A percentile compares a stretch with the other conserved stretches of the same genome.
These are phyloP conservation scores for Saguinus imperator DNA, from an alignment of 2,113 vertebrate genomes.

Conservation along the genomic window DNA sequence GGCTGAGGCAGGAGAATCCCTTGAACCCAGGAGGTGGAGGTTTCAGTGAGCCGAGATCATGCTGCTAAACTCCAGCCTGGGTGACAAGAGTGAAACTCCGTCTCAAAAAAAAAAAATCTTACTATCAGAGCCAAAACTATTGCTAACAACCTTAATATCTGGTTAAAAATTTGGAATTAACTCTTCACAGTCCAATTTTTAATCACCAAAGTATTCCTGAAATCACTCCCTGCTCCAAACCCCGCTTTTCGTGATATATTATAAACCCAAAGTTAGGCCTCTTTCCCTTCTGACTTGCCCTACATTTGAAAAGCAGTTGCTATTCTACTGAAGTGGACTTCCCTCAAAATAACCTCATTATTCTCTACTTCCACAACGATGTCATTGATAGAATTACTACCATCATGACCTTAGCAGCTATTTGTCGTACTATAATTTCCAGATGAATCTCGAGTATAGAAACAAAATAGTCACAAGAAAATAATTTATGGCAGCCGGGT, in stretches of 20 bases:
- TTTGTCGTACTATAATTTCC: constrained; percentile 57
- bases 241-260: background rate
- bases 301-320: background rate
- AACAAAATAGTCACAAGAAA: constrained; percentile 56
- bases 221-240: background rate
- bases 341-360: constrained; percentile 41
- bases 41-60: too few relatives aligned
- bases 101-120: background rate
- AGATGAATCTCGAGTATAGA: constrained; percentile 57
- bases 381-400: constrained; percentile 52
- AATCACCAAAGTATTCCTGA: background rate
- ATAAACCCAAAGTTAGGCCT: background rate
- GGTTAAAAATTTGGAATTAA: constrained; percentile 10
- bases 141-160: background rate
- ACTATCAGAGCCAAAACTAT: background rate
- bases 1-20: too few relatives aligned
- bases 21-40: too few relatives aligned
- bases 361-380: constrained; percentile 24
- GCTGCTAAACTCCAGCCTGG: too few relatives aligned
- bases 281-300: background rate
- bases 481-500: background rate
- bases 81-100: too few relatives aligned
- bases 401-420: constrained; percentile 31
- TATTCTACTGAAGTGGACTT: background rate
- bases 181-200: background rate